Evolutionary conservation across 2,888 invertebrate species (phyloP).

Genomic region (Vannuccia rotundouncinata): DNA sequence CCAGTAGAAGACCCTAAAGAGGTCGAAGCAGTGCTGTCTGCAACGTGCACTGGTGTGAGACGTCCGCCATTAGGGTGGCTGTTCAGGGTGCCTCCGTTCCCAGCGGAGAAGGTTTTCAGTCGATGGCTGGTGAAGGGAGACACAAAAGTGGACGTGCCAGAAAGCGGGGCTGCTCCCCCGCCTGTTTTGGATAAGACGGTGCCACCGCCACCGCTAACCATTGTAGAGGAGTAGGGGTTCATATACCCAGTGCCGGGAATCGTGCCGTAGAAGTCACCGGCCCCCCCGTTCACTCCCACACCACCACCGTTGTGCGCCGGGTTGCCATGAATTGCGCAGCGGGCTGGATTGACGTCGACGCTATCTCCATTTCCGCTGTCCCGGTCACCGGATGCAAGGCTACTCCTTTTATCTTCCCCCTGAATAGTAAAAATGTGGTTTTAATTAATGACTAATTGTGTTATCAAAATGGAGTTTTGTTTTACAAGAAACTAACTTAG

Average conservation of each 20-base stretch:
- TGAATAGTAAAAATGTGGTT: neutral
- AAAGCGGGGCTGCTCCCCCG: neutral
- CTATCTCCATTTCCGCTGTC: constrained; percentile 9
- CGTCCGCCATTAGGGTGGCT: neutral
- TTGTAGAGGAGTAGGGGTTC: neutral
- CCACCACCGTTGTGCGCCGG: neutral
- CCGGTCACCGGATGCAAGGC: neutral
- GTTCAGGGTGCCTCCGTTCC: neutral
- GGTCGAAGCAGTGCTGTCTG: neutral
- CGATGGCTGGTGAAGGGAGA: neutral
- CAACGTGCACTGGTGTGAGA: neutral
- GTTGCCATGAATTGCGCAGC: constrained; percentile 11
- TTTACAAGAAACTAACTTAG: too few species aligned
- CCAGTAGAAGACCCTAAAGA: too few species aligned
- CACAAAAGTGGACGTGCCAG: neutral
- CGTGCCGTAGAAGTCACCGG: neutral
- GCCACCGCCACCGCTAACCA: neutral
- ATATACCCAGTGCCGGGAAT: neutral
- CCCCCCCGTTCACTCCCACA: neutral
- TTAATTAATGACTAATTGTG: neutral
- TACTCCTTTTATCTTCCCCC: constrained; percentile 1
- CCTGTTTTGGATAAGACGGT: neutral
- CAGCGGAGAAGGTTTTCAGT: constrained; percentile 4
- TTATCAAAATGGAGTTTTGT: too few species aligned
- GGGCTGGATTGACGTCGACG: neutral